phyloP scores from a whole-genome alignment of 2,888 invertebrate species.

The Mongoloraphidia duomilia region DNA sequence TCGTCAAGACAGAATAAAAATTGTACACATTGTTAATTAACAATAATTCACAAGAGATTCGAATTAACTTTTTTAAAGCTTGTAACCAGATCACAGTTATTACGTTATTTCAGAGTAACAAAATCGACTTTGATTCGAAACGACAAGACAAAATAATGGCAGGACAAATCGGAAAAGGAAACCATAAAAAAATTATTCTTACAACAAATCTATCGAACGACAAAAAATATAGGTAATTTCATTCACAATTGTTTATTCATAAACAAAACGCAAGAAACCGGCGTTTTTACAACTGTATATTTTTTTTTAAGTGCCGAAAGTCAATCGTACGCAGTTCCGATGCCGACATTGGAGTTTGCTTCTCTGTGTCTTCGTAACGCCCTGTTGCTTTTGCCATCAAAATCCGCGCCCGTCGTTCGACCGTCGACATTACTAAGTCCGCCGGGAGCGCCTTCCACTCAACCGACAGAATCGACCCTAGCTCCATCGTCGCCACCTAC shows the following conservation, averaged over 20 bases:
- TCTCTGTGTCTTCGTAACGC: slow-evolving; percentile 80
- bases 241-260: slow-evolving; percentile 11
- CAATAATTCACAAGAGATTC: too few species aligned
- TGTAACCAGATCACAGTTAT: too few species aligned
- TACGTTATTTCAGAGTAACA: slow-evolving; percentile 36
- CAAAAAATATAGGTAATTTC: slow-evolving; percentile 33
- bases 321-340: slow-evolving; percentile 73
- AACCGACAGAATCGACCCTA: slow-evolving; percentile 27
- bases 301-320: slow-evolving; percentile 35
- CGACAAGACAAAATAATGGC: slow-evolving; percentile 43
- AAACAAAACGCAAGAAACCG: slow-evolving; percentile 16
- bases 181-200: slow-evolving; percentile 46
- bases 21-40: too few species aligned
- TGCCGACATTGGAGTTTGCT: slow-evolving; percentile 80
- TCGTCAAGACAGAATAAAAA: too few species aligned
- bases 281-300: slow-evolving; percentile 12
- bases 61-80: too few species aligned
- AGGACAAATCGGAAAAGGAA: slow-evolving; percentile 41
- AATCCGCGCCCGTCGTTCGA: slow-evolving; percentile 27
- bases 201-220: slow-evolving; percentile 37
- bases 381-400: slow-evolving; percentile 48
- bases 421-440: slow-evolving; percentile 10
- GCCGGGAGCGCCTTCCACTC: slow-evolving; percentile 20
- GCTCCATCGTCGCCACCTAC: slow-evolving; percentile 50
- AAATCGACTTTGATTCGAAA: slow-evolving; percentile 42